A percentile compares a stretch with the other conserved stretches of the same genome.
These are phyloP conservation scores for Grantiella picta DNA, from an alignment of 2,113 vertebrate genomes.

Conservation along the genomic window DNA sequence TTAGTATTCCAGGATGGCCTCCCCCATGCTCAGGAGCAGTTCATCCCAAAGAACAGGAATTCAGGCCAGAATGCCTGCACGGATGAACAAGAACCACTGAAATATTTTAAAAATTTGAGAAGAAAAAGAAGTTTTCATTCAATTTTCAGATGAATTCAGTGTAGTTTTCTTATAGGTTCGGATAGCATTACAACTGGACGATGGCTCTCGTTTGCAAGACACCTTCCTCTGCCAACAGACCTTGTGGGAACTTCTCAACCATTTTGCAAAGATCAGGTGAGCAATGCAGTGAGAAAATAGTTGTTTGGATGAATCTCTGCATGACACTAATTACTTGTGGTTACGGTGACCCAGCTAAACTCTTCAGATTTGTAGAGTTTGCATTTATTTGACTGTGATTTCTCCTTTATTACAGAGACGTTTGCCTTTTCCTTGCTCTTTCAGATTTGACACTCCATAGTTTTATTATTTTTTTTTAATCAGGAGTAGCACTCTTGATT, in stretches of 20 bases:
- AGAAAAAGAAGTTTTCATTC: neutral
- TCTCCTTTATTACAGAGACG: neutral
- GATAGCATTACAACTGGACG: conserved; percentile 87
- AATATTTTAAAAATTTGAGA: neutral
- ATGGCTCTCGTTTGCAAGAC: conserved; percentile 86
- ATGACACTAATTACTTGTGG: neutral
- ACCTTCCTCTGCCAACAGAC: conserved; percentile 82
- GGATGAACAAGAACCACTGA: neutral
- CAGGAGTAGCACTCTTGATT: neutral
- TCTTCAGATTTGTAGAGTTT: neutral
- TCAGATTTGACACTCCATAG: neutral
- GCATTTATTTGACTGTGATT: neutral
- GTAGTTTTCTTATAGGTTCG: conserved; percentile 74
- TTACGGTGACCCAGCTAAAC: neutral
- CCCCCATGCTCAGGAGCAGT: neutral
- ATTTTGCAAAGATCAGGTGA: conserved; percentile 87
- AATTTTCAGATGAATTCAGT: neutral
- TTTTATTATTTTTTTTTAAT: neutral
- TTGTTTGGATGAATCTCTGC: neutral
- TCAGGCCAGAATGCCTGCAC: neutral
- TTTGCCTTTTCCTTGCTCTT: neutral
- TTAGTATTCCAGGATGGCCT: neutral
- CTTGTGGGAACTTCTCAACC: conserved; percentile 88
- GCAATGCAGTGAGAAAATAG: neutral
- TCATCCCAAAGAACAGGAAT: neutral